Conservation (phyloP, 2,113 vertebrate species). For the Anoura caudifer region DNA sequence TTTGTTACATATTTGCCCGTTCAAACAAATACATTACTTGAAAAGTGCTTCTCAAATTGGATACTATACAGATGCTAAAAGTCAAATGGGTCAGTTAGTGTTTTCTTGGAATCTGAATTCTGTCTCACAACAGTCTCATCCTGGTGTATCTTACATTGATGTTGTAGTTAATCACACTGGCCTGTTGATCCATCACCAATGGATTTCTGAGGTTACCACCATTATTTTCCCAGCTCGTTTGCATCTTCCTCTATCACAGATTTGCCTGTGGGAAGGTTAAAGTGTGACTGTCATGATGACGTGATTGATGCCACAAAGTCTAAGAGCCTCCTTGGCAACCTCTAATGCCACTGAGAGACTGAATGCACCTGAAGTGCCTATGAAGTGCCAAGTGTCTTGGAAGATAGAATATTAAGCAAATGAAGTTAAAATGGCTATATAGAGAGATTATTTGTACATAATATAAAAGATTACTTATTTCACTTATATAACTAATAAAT, state of each 20-base stretch:
- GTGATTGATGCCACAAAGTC: not conserved
- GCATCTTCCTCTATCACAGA: not conserved
- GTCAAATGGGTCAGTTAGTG: not conserved
- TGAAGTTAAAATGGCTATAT: not conserved
- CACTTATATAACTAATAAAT: not conserved
- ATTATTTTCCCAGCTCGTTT: not conserved
- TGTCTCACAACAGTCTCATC: not conserved
- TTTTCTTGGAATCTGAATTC: not conserved
- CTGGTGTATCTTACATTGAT: fast-evolving
- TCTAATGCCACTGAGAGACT: not conserved
- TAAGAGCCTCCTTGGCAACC: not conserved
- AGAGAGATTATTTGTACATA: not conserved
- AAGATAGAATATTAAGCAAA: not conserved
- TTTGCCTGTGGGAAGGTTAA: not conserved
- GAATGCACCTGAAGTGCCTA: not conserved
- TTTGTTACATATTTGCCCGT: not conserved
- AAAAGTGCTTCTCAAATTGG: not conserved
- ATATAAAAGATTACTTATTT: not conserved
- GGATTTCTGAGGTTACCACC: not conserved
- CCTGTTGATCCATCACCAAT: not conserved
- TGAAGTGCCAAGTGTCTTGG: not conserved
- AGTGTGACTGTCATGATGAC: not conserved
- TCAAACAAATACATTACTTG: not conserved
- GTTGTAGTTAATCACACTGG: not conserved
- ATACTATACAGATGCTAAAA: not conserved